Evolutionary conservation across 64 coral and sea anemone genomes (phyloP), one percentile per base, ranked within the genome.

Genomic region (Montipora efflorescens): DNA sequence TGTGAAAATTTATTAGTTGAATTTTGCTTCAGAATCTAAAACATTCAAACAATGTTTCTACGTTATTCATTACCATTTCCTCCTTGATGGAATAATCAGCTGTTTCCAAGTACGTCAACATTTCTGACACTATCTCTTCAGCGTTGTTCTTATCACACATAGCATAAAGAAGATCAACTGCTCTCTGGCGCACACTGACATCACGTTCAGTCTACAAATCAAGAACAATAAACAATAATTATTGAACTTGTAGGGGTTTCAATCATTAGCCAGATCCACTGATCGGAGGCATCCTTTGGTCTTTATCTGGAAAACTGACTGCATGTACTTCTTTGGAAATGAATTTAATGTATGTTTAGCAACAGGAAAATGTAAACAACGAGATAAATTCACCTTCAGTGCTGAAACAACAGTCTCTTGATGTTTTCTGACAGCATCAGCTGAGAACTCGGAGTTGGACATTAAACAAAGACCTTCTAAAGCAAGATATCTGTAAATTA

Each of bases 121-220:
- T 99, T 80, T 99, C 97, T 7, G 95, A 84, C 23, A 99, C 97
- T 51, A 99, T 99, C 67, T 99, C 97, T 69, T 96, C 95, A 5
- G 97, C 95, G 88, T 99, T 99, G 78, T 96, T 94, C 59, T 95
- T 99, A 67, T 99, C 97, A 67, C 97, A 99, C 97, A 99, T 99
- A 3, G 97, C 97, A 91, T 99, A 99, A 4, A 99, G 81, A 16
- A 99, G 79, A 67, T 99, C 97, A 49, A 96, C 97, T 80, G 97
- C 97, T 75, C 97, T 81, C 79, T 99, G 97, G 8, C 97, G 97
- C 9, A 99, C 97, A 82, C 97, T 99, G 9, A 99, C 97, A 90
- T 99, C 97, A 8, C 97, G 87, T 67, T 99, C 97, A 81, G 95
- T 96, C 97, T 99, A 4, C 10, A 79, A 87, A 21, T 61, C 16